Percentiles rank a stretch among this genome's conserved stretches.
Conservation (phyloP, 2,113 vertebrate genomes). For the Cryptotis parvus region DNA sequence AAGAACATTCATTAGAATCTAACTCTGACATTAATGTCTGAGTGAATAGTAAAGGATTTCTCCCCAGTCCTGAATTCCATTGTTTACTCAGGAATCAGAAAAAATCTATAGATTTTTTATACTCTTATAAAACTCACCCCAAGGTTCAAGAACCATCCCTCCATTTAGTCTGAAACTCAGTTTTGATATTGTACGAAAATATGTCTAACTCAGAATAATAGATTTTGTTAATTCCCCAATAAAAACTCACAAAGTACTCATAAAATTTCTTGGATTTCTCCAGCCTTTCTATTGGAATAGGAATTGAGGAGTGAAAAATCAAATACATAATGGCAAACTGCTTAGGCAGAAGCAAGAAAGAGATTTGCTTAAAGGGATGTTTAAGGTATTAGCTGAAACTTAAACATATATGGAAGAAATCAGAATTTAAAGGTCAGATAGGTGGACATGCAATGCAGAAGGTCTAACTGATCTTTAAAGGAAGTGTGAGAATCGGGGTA, state of each 20-base stretch:
- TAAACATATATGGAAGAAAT: slow-evolving; percentile 5
- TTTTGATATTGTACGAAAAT: slow-evolving; percentile 48
- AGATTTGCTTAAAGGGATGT: not conserved
- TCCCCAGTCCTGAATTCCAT: not conserved
- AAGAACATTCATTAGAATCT: not conserved
- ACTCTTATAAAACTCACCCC: not conserved
- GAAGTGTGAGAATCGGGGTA: not conserved
- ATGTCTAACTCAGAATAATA: not conserved
- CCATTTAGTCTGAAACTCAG: slow-evolving; percentile 3
- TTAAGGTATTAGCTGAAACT: not conserved
- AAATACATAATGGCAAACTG: slow-evolving; percentile 2
- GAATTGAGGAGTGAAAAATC: slow-evolving; percentile 35
- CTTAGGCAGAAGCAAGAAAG: slow-evolving; percentile 21
- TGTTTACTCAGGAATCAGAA: slow-evolving; percentile 9
- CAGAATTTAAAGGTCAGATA: slow-evolving; percentile 9
- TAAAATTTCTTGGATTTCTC: not conserved
- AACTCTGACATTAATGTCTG: not conserved
- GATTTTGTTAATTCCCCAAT: not conserved
- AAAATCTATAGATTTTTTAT: not conserved
- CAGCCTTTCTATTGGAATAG: slow-evolving; percentile 15
- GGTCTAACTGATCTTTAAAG: not conserved
- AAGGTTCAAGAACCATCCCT: not conserved
- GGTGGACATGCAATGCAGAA: not conserved
- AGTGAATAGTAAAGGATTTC: not conserved
- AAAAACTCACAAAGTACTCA: not conserved